A percentile compares a stretch with the other conserved stretches of the same genome.
phyloP scores from a whole-genome alignment of 1,140 invertebrate genomes.

The Coboldia fuscipes region DNA sequence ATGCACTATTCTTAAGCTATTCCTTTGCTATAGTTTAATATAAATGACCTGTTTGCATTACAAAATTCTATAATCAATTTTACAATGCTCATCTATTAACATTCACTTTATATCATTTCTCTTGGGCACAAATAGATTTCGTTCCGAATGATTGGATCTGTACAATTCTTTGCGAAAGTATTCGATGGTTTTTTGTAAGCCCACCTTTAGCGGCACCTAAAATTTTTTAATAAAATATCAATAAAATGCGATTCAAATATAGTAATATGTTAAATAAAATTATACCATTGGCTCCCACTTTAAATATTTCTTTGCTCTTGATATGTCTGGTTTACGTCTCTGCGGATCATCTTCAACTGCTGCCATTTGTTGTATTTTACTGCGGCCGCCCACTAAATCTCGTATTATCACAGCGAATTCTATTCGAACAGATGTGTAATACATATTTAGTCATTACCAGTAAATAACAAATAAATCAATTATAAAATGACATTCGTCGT shows the following conservation, averaged over 20 bases:
- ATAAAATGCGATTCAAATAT: not conserved
- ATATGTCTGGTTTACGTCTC: slow-evolving; percentile 80
- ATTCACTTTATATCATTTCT: not conserved
- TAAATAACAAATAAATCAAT: too few relatives aligned
- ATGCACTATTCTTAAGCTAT: too few relatives aligned
- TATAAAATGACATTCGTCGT: not conserved
- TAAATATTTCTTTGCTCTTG: slow-evolving; percentile 60
- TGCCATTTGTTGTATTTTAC: slow-evolving; percentile 58
- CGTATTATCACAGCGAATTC: slow-evolving; percentile 91
- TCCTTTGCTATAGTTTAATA: too few relatives aligned
- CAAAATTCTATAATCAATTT: too few relatives aligned
- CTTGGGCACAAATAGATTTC: slow-evolving; percentile 11
- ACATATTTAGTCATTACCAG: too few relatives aligned
- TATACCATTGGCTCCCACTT: slow-evolving; percentile 84
- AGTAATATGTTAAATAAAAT: slow-evolving; percentile 1
- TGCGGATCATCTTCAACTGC: slow-evolving; percentile 93
- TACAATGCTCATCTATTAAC: too few relatives aligned
- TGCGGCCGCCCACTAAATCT: slow-evolving; percentile 62
- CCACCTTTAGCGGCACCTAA: slow-evolving; percentile 54
- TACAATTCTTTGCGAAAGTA: slow-evolving; percentile 79
- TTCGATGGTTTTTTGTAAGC: slow-evolving; percentile 70
- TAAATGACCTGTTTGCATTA: too few relatives aligned
- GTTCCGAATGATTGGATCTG: slow-evolving; percentile 23
- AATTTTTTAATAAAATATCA: slow-evolving; percentile 7
- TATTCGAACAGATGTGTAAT: slow-evolving; percentile 25